Evolutionary conservation across 2,888 invertebrate species (phyloP).

Genomic region (Synanthedon andrenaeformis): DNA sequence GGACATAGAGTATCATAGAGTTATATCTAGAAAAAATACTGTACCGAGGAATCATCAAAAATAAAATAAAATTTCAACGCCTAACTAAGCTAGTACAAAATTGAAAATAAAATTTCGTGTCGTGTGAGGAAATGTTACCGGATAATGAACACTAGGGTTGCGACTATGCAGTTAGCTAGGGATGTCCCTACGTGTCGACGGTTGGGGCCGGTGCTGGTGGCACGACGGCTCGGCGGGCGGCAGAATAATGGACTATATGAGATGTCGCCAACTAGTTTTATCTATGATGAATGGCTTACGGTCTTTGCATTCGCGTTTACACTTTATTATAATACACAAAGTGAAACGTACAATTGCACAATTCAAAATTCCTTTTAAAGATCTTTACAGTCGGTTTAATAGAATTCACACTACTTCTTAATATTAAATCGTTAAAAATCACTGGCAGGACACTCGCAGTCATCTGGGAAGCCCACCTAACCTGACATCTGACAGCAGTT

Average conservation of each 20-base stretch:
- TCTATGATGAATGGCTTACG: constrained; percentile 41
- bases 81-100: no score
- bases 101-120: neutral
- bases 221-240: neutral
- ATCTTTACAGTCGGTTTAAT: no score
- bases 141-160: neutral
- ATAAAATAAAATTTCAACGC: no score
- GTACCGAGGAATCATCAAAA: no score
- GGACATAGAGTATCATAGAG: neutral
- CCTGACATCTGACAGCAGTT: no score
- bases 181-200: constrained; percentile 6
- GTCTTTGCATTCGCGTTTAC: constrained; percentile 6
- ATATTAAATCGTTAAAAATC: no score
- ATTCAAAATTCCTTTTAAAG: no score
- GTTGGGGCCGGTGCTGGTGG: constrained; percentile 1
- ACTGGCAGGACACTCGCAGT: no score
- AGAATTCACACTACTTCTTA: no score
- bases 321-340: constrained; percentile 6
- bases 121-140: neutral
- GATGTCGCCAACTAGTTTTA: constrained; percentile 47
- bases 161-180: constrained; percentile 3
- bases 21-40: no score
- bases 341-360: constrained; percentile 4
- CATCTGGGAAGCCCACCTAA: no score
- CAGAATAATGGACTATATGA: constrained; percentile 27